Base-by-base conservation (phyloP, 2,113 vertebrate genomes). In the Scomber scombrus region DNA sequence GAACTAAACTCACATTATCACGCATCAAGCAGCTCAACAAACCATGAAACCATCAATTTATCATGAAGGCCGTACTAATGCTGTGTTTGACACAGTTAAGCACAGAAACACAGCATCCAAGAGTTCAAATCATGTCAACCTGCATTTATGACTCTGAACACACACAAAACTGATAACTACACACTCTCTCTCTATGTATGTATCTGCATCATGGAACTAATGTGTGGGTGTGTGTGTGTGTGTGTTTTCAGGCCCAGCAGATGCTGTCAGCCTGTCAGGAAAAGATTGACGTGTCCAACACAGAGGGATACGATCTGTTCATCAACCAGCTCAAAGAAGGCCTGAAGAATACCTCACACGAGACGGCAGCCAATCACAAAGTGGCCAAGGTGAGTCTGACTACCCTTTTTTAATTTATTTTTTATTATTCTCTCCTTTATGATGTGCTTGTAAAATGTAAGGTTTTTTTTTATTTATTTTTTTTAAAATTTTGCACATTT, bases 281-380 rank as follows among this genome's bases (percentile, higher is more conserved):
- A 92, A 99, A 99, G 93, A 94, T 99, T 83, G 98, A 99, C 75
- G 95, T 99, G 91, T 99, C 97, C 77, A 97, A 95, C 92, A 97
- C 96, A 10, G 98, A 99, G 88, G 98, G 98, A 78, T 99, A 97
- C 63, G 97, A 99, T 91, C 95, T 97, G 82, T 99, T 99, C 87
- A 97, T 99, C 91, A 95, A 94, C 71, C 98, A 99, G 88, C 95
- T 99, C 81, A 99, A 98, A 95, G 98, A 99, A 94, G 98, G 98
- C 88, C 94, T 99, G 92, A 98, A 99, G 96, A 99, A 97, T 96
- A 98, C 97, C 96, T 98, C 98, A 93, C 97, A 99, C 14, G 98
- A 99, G 95, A 99, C 98, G 11, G 97, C 98, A 94, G 98, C 97
- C 94, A 99, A 98, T 95, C 98, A 99, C 94, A 99, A 99, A 96